Conservation (phyloP, 2,888 invertebrate genomes). For the Ptilodon capucinus region DNA sequence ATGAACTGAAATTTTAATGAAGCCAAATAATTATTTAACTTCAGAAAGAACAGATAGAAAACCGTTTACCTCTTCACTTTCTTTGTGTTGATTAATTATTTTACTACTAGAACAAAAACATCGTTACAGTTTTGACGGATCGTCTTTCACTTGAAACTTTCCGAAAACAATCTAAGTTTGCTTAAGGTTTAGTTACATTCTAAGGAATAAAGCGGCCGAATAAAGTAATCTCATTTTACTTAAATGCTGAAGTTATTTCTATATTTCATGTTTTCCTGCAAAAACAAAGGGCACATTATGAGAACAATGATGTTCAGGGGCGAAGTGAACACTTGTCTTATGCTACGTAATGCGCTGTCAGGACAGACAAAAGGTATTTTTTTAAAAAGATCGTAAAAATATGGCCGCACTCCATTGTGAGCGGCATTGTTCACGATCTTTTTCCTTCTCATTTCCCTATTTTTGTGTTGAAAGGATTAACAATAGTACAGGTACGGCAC, state of each 20-base stretch:
- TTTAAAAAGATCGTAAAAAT: conserved; percentile 71
- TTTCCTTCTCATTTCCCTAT: conserved; percentile 74
- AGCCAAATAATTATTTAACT: neutral
- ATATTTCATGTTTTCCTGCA: conserved; percentile 30
- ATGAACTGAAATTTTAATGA: neutral
- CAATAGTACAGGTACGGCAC: conserved; percentile 65
- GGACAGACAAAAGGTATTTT: conserved; percentile 65
- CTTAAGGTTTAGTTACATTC: conserved; percentile 13
- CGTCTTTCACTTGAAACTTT: conserved; percentile 29
- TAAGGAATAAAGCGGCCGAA: conserved; percentile 15
- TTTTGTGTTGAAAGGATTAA: conserved; percentile 76
- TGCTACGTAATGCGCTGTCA: conserved; percentile 74
- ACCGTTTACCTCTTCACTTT: neutral
- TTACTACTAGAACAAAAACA: conserved; percentile 8
- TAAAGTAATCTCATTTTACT: conserved; percentile 21
- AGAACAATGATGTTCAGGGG: conserved; percentile 59
- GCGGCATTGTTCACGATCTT: conserved; percentile 61
- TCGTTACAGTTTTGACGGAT: conserved; percentile 13
- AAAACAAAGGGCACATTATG: conserved; percentile 53
- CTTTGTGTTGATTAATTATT: neutral
- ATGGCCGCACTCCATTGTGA: conserved; percentile 67
- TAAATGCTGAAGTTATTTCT: conserved; percentile 22
- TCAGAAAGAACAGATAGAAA: neutral
- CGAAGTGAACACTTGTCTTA: conserved; percentile 72
- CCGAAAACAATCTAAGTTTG: conserved; percentile 21